phyloP scores from a whole-genome alignment of 2,888 invertebrate genomes.

The Tricholauxania praeusta region DNA sequence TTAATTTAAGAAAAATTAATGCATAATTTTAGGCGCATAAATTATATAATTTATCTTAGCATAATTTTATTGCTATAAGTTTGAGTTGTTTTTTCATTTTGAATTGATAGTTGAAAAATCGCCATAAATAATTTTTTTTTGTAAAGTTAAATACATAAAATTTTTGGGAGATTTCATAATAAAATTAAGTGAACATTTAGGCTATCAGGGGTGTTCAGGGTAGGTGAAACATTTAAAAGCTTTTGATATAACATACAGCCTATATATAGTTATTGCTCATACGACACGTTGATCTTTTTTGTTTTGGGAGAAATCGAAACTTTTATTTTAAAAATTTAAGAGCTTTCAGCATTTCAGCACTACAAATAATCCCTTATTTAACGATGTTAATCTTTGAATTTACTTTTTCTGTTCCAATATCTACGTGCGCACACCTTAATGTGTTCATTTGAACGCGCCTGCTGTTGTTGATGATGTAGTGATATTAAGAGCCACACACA shows the following conservation, averaged over 20 bases:
- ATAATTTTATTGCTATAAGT: too few species aligned
- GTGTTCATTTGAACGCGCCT: slow-evolving; percentile 25
- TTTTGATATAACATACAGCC: not conserved
- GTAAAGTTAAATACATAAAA: too few species aligned
- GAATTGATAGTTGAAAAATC: too few species aligned
- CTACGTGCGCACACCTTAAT: slow-evolving; percentile 24
- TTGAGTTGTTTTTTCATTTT: too few species aligned
- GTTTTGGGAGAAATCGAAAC: not conserved
- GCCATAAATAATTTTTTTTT: too few species aligned
- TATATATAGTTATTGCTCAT: not conserved
- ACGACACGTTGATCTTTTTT: not conserved
- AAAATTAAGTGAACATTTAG: not conserved
- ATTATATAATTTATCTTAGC: too few species aligned
- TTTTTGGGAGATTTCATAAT: too few species aligned
- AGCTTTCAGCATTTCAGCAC: not conserved
- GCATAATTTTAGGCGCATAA: not conserved
- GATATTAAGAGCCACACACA: not conserved
- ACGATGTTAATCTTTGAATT: slow-evolving; percentile 26
- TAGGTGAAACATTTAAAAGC: not conserved
- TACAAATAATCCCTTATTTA: not conserved
- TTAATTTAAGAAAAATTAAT: not conserved
- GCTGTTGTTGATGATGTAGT: not conserved
- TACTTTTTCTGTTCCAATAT: not conserved
- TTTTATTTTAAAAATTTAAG: not conserved
- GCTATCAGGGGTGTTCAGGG: too few species aligned